phyloP scores from a whole-genome alignment of 2,888 invertebrate genomes.

The Bimastos eiseni region DNA sequence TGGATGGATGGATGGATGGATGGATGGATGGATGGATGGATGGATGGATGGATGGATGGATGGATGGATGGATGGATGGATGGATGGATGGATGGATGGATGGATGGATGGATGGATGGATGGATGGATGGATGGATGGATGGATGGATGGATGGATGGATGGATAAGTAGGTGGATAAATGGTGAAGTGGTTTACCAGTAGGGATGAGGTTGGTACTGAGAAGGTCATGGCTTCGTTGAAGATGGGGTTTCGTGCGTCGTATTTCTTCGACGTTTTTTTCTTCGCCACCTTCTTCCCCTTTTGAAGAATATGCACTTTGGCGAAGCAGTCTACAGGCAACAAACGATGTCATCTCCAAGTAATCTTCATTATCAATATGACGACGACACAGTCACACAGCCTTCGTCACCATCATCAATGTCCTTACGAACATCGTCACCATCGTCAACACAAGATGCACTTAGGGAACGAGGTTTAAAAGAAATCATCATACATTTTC shows the following conservation, averaged over 20 bases:
- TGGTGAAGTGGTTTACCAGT: conserved; percentile 64
- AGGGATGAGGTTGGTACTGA: conserved; percentile 75
- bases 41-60: not conserved
- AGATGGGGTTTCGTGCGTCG: conserved; percentile 76
- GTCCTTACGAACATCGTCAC: too few species aligned
- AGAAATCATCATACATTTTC: too few species aligned
- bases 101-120: not conserved
- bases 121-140: not conserved
- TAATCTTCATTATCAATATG: not conserved
- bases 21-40: not conserved
- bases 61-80: not conserved
- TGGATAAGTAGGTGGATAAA: not conserved
- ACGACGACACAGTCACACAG: not conserved
- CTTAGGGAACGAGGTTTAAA: too few species aligned
- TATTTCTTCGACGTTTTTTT: conserved; percentile 78
- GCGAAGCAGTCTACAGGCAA: conserved; percentile 71
- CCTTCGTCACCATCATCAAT: not conserved
- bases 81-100: not conserved
- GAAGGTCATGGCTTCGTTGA: conserved; percentile 84
- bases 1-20: not conserved
- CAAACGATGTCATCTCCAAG: too few species aligned
- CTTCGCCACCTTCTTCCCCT: conserved; percentile 79
- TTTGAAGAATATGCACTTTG: conserved; percentile 79
- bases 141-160: not conserved
- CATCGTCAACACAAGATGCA: too few species aligned